Conservation (phyloP, 2,113 vertebrate genomes). For the Probosciger aterrimus region DNA sequence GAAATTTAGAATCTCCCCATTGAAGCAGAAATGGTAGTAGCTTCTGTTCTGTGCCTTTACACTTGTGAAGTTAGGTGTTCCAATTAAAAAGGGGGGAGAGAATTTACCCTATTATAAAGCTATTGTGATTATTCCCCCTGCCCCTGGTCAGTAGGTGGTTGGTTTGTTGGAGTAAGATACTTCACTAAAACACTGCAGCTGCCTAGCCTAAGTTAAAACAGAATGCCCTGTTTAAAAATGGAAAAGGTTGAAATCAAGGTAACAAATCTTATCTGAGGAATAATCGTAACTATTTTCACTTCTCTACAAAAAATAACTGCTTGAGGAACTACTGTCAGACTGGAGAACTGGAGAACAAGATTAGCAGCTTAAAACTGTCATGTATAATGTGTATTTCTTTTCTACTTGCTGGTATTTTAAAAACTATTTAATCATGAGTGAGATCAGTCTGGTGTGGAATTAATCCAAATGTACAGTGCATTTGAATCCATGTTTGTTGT, state of each 20-base stretch:
- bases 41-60: not conserved
- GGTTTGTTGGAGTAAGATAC: not conserved
- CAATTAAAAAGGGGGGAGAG: not conserved
- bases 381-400: not conserved
- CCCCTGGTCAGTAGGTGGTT: not conserved
- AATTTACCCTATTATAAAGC: not conserved
- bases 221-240: not conserved
- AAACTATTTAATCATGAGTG: not conserved
- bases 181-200: not conserved
- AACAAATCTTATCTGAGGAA: not conserved
- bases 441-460: not conserved
- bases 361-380: not conserved
- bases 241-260: not conserved
- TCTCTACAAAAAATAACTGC: not conserved
- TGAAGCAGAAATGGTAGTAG: conserved; percentile 9
- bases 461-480: not conserved
- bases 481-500: not conserved
- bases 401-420: not conserved
- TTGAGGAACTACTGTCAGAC: not conserved
- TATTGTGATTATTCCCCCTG: not conserved
- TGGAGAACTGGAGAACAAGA: not conserved
- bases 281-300: not conserved
- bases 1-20: not conserved
- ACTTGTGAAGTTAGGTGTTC: not conserved
- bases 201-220: not conserved